Base-by-base conservation (phyloP, 2,113 vertebrate genomes). In the Hassar affinis region DNA sequence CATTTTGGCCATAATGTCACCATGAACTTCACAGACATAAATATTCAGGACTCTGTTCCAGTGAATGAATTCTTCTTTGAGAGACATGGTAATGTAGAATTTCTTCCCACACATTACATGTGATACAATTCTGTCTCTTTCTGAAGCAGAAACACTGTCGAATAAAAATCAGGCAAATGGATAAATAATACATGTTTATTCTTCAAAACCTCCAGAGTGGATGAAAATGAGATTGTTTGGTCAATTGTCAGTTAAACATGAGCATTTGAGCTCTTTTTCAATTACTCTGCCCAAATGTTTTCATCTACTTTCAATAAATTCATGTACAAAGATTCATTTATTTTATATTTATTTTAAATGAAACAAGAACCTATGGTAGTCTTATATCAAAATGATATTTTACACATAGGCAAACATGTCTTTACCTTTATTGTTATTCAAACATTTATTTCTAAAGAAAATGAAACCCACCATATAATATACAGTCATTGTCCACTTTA, bases 1-100 rank as follows among this genome's bases (percentile, higher is more conserved):
- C 49, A 69, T 80, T 77, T 52, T 14, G 22, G 14, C 25, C 47
- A 66, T 66, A 52, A 83, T 75, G 81, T 71, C 81, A 83, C 20
- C 1, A 54, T 64, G 64, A 74, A 62, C 27, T 45, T 47, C 14
- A 38, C 3, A 6, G 33, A 57, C 35, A 71, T 49, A 8, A 66
- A 83, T 83, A 83, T 52, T 83, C 74, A 51, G 49, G 25, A 33
- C 52, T 33, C 52, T 72, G n/a, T 47, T 72, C 69, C n/a, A 66
- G 33, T 64, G 72, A 64, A 54, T 77, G 59, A 52, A 20, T n/a
- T 33, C 52, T 57, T 75, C 80, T 62, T 45, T 76, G 42, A 38
- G 27, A n/a, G 49, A 33, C 56, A 30, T 27, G 17, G 12, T n/a
- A 1, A 18, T 47, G 33, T 17, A 20, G 27, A 35, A 38, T 54